Evolutionary conservation across 2,888 invertebrate genomes (phyloP).

Genomic region (Piscicola geometra): DNA sequence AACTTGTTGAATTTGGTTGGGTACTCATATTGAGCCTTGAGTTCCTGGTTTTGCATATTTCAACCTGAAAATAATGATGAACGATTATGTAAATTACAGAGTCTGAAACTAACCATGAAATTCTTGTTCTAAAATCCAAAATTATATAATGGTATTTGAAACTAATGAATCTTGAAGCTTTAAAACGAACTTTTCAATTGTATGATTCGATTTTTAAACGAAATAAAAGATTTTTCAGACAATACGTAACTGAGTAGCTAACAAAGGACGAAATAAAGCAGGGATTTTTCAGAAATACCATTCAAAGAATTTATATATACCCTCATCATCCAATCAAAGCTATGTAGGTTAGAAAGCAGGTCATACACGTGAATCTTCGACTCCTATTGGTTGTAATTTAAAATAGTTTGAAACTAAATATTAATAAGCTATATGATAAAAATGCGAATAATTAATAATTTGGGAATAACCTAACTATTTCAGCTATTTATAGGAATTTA

Average conservation of each 20-base stretch:
- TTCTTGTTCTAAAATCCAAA: neutral
- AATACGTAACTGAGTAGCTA: too few relatives aligned
- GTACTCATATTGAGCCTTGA: conserved; percentile 14
- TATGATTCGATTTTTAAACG: neutral
- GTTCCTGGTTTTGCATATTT: conserved; percentile 14
- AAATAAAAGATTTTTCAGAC: neutral
- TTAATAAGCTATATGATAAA: neutral
- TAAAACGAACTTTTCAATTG: too few relatives aligned
- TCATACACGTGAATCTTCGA: neutral
- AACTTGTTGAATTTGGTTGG: conserved; percentile 33
- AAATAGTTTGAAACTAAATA: neutral
- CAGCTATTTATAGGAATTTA: neutral
- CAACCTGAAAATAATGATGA: neutral
- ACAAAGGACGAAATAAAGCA: neutral
- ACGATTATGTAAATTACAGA: neutral
- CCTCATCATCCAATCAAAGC: neutral
- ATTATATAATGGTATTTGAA: too few relatives aligned
- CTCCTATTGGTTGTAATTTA: neutral
- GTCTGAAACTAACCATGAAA: neutral
- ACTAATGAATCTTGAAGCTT: too few relatives aligned
- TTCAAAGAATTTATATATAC: neutral
- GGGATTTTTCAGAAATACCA: neutral
- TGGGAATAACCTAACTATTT: neutral
- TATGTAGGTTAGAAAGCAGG: neutral
- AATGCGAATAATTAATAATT: neutral